Percentiles rank a stretch among this genome's conserved stretches.
phyloP scores from a whole-genome alignment of 2,888 invertebrate species.

The Diaperis boleti region DNA sequence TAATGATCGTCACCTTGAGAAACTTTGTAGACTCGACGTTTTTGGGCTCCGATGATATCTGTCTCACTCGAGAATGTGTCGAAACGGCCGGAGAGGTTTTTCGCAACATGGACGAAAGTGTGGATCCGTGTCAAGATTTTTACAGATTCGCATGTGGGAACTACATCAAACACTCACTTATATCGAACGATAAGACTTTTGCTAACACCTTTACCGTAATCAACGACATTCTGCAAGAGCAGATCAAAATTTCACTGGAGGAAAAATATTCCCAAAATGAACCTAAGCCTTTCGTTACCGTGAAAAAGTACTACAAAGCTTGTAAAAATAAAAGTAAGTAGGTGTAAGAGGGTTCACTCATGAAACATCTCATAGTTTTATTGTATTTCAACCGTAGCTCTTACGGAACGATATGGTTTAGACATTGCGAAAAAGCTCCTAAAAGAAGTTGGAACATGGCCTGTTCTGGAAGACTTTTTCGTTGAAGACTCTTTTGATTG shows the following conservation, averaged over 20 bases:
- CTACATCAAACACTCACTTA: conserved; percentile 74
- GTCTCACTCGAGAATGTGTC: conserved; percentile 77
- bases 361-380: conserved; percentile 31
- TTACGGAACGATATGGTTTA: conserved; percentile 84
- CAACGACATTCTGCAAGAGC: conserved; percentile 65
- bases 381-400: conserved; percentile 56
- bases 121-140: conserved; percentile 83
- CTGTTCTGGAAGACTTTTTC: conserved; percentile 75
- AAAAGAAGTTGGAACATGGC: conserved; percentile 90
- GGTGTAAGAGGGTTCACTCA: background rate
- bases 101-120: conserved; percentile 73
- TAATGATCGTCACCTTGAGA: conserved; percentile 8
- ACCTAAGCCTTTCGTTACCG: conserved; percentile 79
- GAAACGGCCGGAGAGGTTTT: conserved; percentile 79
- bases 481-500: conserved; percentile 56
- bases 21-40: conserved; percentile 34
- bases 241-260: conserved; percentile 74
- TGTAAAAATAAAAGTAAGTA: conserved; percentile 83
- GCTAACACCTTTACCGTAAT: conserved; percentile 66
- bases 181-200: conserved; percentile 80
- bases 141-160: conserved; percentile 81
- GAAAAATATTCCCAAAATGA: conserved; percentile 73
- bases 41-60: conserved; percentile 40
- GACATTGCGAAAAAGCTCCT: conserved; percentile 80
- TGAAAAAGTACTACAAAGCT: conserved; percentile 85